Base-by-base conservation (phyloP, 2,888 invertebrate species). In the Schrankia costaestrigalis region DNA sequence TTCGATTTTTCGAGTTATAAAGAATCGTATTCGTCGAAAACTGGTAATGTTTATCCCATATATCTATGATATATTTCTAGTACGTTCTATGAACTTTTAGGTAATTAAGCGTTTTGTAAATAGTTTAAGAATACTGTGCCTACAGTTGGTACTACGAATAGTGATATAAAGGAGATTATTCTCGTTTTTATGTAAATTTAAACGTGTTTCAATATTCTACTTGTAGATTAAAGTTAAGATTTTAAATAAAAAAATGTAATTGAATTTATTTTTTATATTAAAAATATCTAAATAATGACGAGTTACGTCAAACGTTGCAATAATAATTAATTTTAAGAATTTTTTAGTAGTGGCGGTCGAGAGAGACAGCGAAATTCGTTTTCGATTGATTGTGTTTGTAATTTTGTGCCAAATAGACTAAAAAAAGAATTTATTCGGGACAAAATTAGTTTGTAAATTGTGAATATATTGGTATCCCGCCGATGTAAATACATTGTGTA, bases 51-150 rank as follows among this genome's bases (percentile, higher is more conserved):
- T 94, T 93, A 93, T 94, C 94, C 95, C 95, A 96, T 96, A 96
- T 96, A 96, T 96, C 96, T 95, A 96, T 96, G 96, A 96, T 96
- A 96, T 96, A 96, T 96, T 92, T 91, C 88, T 90, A 90, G 96
- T 96, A 96, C 93, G 96, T 96, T 96, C 96, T 95, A 94, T 96
- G 96, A 96, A 96, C 96, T 80, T 76, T 72, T 85, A 85, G 78
- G 27, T 70, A 50, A 29, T 34, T 72, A 75, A 78, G 73, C 23
- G 85, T 74, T 52, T 41, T 84, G 79, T 85, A 83, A 73, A 81
- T 76, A 71, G n/a, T 48, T 48, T 32, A 56, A 41, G 31, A 41
- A 51, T 50, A 52, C 33, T 25, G 49, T 56, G 39, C 38, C 49
- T 41, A 32, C 41, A 28, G 36, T 46, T 39, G 47, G 41, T 49